Evolutionary conservation across 2,797 vertebrate species (phyloP).

Genomic region (Alosa sapidissima): DNA sequence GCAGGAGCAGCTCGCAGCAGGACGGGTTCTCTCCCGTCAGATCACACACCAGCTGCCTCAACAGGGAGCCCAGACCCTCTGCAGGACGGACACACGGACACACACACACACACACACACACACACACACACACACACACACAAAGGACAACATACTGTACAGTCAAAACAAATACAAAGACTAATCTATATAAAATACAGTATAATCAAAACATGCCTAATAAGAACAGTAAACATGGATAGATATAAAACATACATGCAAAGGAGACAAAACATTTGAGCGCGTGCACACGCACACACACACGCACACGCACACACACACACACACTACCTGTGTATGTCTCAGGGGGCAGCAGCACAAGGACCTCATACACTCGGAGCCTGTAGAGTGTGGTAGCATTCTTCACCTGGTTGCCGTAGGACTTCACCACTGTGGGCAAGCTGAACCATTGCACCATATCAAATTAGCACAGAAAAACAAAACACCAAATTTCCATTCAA

Average conservation of each 20-base stretch:
- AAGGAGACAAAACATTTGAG: neutral
- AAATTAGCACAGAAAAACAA: neutral
- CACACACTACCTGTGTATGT: constrained; percentile 81
- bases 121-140: neutral
- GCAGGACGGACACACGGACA: constrained; percentile 26
- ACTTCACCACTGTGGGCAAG: constrained; percentile 77
- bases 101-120: neutral
- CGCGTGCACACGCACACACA: neutral
- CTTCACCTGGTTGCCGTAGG: constrained; percentile 80
- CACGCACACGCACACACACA: constrained; percentile 24
- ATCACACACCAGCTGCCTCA: constrained; percentile 85
- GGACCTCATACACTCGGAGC: constrained; percentile 86
- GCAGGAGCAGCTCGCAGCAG: constrained; percentile 77
- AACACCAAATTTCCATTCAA: neutral
- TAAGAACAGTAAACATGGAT: neutral
- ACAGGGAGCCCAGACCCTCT: constrained; percentile 81
- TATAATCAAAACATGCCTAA: neutral
- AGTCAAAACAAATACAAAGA: neutral
- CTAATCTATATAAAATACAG: neutral
- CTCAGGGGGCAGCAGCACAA: constrained; percentile 83
- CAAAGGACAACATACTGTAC: neutral
- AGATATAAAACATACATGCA: neutral
- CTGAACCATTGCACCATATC: constrained; percentile 64
- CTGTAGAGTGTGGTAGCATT: constrained; percentile 76
- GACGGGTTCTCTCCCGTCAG: constrained; percentile 80